Conservation (phyloP, 2,113 vertebrate genomes). For the Cavia aperea region DNA sequence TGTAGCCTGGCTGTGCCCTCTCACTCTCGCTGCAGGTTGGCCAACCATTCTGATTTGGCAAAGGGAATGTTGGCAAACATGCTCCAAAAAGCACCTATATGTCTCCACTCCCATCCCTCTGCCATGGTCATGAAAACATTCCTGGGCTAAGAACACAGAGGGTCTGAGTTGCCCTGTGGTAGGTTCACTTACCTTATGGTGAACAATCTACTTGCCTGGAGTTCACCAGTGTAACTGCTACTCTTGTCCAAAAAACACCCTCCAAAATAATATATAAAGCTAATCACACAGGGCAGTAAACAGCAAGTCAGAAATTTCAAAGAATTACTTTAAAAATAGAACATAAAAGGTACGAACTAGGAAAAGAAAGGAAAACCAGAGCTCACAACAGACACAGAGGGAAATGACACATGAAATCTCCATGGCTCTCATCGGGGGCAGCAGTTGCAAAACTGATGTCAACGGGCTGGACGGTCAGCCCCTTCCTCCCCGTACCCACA, state of each 20-base stretch:
- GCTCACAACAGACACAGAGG: neutral
- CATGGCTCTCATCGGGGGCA: too few species aligned
- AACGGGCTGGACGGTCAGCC: neutral
- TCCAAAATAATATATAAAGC: neutral
- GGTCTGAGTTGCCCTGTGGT: neutral
- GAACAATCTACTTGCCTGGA: neutral
- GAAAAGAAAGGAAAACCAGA: neutral
- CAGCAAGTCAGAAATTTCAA: neutral
- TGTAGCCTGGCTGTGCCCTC: neutral
- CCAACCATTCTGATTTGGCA: neutral
- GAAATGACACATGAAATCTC: neutral
- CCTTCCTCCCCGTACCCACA: neutral
- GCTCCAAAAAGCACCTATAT: neutral
- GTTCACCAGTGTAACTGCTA: neutral
- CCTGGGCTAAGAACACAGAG: neutral
- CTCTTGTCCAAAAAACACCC: neutral
- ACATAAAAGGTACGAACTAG: neutral
- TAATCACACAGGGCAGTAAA: neutral
- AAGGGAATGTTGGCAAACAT: neutral
- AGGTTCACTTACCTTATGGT: neutral
- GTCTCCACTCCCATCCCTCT: neutral
- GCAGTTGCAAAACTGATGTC: neutral
- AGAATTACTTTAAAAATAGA: neutral
- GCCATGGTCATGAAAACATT: neutral
- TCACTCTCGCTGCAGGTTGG: neutral